Percentiles rank a stretch among this genome's conserved stretches.
These are phyloP conservation scores for Turdus rufiventris DNA, from an alignment of 2,113 vertebrate genomes.

Conservation along the genomic window DNA sequence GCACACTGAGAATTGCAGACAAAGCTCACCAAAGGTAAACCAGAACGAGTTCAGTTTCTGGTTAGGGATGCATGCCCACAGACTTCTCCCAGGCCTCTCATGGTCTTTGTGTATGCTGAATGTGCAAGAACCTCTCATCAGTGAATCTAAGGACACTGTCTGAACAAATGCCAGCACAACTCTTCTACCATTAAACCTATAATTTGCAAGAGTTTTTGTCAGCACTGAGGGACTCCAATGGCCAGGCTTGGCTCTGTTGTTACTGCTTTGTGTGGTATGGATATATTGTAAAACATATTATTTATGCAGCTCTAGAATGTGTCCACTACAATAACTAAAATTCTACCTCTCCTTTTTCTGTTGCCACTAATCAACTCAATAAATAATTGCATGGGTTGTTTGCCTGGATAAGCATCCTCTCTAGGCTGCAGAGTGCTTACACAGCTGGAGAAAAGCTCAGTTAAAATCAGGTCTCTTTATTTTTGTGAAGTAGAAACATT, in stretches of 20 bases:
- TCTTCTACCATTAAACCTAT: not conserved
- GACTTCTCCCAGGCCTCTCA: not conserved
- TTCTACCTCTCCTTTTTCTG: not conserved
- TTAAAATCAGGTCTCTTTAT: slow-evolving; percentile 19
- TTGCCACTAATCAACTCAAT: not conserved
- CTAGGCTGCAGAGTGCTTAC: not conserved
- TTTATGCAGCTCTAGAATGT: not conserved
- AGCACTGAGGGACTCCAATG: not conserved
- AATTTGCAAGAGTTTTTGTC: not conserved
- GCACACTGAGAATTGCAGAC: not conserved
- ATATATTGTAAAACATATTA: not conserved
- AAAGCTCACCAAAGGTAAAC: not conserved
- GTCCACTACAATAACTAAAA: not conserved
- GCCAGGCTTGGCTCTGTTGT: not conserved
- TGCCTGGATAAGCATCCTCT: slow-evolving; percentile 14
- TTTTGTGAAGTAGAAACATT: not conserved
- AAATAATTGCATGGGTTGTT: slow-evolving; percentile 5
- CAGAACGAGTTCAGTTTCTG: not conserved
- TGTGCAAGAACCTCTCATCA: accelerated
- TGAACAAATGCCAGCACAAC: not conserved
- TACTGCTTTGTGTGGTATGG: not conserved
- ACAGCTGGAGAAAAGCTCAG: slow-evolving; percentile 1
- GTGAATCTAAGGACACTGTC: not conserved
- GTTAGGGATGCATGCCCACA: accelerated
- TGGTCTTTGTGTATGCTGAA: accelerated